Percentiles rank a stretch among this genome's conserved stretches.
Evolutionary conservation across 2,797 vertebrate genomes (phyloP).

Genomic region (Cottoperca gobio): DNA sequence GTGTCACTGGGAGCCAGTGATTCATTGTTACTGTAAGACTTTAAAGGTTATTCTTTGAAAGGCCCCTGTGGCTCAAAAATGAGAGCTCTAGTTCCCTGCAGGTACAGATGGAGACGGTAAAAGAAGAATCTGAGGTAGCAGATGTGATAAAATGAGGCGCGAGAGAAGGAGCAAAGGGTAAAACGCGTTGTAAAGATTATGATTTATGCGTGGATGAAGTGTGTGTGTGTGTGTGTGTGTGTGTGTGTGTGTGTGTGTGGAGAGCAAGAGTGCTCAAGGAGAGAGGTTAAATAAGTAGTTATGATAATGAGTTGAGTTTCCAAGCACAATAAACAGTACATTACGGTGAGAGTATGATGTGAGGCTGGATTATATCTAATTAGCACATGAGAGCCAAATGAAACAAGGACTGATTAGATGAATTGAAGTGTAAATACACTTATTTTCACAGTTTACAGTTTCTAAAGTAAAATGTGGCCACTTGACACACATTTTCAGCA

Average conservation of each 20-base stretch:
- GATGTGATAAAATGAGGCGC: constrained; percentile 17
- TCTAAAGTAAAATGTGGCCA: background rate
- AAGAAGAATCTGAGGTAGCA: background rate
- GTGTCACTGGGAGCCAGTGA: constrained; percentile 21
- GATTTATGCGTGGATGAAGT: constrained; percentile 23
- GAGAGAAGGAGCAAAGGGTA: background rate
- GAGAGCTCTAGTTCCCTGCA: constrained; percentile 1
- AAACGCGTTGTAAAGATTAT: constrained; percentile 7
- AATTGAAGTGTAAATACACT: background rate
- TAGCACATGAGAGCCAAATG: constrained; percentile 1
- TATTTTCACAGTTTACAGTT: constrained; percentile 20
- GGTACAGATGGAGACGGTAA: background rate
- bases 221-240: no score
- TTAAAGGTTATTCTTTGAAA: constrained; percentile 43
- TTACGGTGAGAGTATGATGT: constrained; percentile 1
- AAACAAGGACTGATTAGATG: constrained; percentile 5
- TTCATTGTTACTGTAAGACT: constrained; percentile 34
- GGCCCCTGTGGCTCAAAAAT: constrained; percentile 8
- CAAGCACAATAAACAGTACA: constrained; percentile 36
- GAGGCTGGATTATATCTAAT: constrained; percentile 28
- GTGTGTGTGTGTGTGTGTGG: constrained; percentile 24
- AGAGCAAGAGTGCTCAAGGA: background rate
- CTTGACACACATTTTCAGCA: background rate
- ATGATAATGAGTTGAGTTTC: constrained; percentile 28
- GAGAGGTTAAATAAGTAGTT: constrained; percentile 40